Conservation (phyloP, 1,140 invertebrate species). For the Phocides pigmalion region DNA sequence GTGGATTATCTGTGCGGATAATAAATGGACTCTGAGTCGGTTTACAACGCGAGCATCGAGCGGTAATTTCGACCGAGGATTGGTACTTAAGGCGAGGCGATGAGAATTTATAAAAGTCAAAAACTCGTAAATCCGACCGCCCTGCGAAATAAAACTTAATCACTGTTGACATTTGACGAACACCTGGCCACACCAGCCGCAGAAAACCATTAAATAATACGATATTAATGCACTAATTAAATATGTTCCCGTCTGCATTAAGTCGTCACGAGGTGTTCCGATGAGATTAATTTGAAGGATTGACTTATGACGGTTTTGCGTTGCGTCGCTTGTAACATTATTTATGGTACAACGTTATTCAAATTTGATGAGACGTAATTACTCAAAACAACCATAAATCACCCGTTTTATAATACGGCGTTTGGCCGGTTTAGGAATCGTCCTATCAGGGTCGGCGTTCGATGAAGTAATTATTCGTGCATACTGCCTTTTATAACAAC, state of each 20-base stretch:
- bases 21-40: conserved; percentile 69
- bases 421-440: conserved; percentile 68
- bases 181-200: too few species aligned
- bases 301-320: conserved; percentile 76
- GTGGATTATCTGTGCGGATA: conserved; percentile 78
- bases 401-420: conserved; percentile 70
- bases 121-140: conserved; percentile 72
- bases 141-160: conserved; percentile 77
- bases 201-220: conserved; percentile 71
- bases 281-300: conserved; percentile 76
- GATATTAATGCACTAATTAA: conserved; percentile 80
- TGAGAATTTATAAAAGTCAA: conserved; percentile 79
- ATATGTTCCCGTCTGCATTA: conserved; percentile 72
- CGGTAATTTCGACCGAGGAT: conserved; percentile 72
- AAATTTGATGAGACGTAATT: conserved; percentile 82
- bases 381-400: conserved; percentile 81
- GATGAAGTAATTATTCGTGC: conserved; percentile 71
- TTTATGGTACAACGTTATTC: conserved; percentile 78
- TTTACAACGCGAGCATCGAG: conserved; percentile 68
- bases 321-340: conserved; percentile 60
- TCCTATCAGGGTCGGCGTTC: conserved; percentile 51
- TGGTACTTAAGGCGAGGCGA: conserved; percentile 74
- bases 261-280: conserved; percentile 72
- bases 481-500: conserved; percentile 62
- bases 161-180: conserved; percentile 80